Conservation (phyloP, 2,888 invertebrate genomes). For the Ophion costatus region DNA sequence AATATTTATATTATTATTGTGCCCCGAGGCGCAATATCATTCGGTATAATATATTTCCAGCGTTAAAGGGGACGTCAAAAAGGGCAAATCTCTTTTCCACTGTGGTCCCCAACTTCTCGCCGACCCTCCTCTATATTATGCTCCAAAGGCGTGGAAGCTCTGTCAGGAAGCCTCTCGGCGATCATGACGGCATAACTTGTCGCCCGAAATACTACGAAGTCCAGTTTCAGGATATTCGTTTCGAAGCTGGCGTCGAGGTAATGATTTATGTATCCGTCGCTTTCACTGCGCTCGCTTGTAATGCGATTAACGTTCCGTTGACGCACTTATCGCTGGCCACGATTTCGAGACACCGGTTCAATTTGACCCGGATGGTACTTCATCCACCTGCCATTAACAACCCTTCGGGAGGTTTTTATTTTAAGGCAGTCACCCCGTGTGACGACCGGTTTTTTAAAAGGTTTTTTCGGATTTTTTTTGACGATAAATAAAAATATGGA, state of each 20-base stretch:
- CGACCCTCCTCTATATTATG: conserved; percentile 16
- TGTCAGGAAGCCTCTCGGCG: conserved; percentile 25
- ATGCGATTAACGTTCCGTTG: no score
- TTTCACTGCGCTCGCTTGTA: background rate
- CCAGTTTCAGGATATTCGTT: background rate
- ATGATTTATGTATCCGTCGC: background rate
- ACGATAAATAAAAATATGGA: no score
- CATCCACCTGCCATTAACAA: no score
- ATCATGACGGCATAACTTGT: conserved; percentile 3
- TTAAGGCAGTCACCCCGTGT: no score
- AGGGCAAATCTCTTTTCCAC: conserved; percentile 54
- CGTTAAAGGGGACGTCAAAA: conserved; percentile 48
- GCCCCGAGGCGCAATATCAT: conserved; percentile 54
- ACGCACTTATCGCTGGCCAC: no score
- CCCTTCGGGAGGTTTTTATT: no score
- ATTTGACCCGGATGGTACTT: background rate
- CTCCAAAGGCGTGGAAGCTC: conserved; percentile 12
- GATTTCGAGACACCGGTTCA: background rate
- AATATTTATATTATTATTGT: conserved; percentile 55
- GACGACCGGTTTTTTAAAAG: no score
- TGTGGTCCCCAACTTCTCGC: conserved; percentile 14
- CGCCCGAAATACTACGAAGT: conserved; percentile 12
- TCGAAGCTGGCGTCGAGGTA: background rate
- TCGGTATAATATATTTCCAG: conserved; percentile 56
- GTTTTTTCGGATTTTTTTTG: no score